Evolutionary conservation across 2,797 vertebrate genomes (phyloP).

Genomic region (Sebastes miniatus): DNA sequence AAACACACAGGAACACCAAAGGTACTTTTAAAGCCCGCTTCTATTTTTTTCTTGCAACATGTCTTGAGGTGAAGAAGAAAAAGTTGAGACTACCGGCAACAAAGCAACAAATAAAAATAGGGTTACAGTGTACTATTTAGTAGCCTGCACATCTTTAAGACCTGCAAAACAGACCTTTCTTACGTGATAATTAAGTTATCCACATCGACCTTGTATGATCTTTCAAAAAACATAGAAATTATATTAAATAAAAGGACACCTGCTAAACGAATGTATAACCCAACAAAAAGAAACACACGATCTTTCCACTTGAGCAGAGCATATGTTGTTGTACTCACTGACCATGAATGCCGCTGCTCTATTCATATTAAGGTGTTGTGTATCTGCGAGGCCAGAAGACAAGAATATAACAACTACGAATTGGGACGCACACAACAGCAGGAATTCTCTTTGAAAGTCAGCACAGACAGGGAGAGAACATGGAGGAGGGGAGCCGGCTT

Average conservation of each 20-base stretch:
- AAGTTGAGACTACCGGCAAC: slow-evolving; percentile 77
- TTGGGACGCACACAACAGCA: slow-evolving; percentile 72
- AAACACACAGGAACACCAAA: slow-evolving; percentile 86
- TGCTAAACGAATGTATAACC: slow-evolving; percentile 6
- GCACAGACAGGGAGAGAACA: slow-evolving; percentile 52
- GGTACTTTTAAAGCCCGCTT: slow-evolving; percentile 78
- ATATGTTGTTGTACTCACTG: neutral
- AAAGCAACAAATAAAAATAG: slow-evolving; percentile 82
- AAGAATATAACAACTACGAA: slow-evolving; percentile 65
- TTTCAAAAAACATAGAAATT: slow-evolving; percentile 30
- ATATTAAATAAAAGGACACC: slow-evolving; percentile 5
- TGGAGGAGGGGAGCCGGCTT: slow-evolving; percentile 61
- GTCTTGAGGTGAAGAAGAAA: slow-evolving; percentile 76
- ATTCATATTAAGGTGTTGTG: slow-evolving; percentile 47
- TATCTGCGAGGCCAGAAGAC: slow-evolving; percentile 61
- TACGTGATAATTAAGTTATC: slow-evolving; percentile 57
- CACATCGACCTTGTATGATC: slow-evolving; percentile 18
- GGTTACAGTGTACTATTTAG: slow-evolving; percentile 59
- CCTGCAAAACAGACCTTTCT: slow-evolving; percentile 62
- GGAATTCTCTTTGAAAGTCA: slow-evolving; percentile 76
- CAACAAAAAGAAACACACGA: neutral
- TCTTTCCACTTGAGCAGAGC: neutral
- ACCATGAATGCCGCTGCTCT: slow-evolving; percentile 22
- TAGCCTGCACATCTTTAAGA: slow-evolving; percentile 61
- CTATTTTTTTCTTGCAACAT: slow-evolving; percentile 69